These are phyloP conservation scores for Andinoacara biseriatus DNA, from an alignment of 2,113 vertebrate genomes.

Conservation along the genomic window DNA sequence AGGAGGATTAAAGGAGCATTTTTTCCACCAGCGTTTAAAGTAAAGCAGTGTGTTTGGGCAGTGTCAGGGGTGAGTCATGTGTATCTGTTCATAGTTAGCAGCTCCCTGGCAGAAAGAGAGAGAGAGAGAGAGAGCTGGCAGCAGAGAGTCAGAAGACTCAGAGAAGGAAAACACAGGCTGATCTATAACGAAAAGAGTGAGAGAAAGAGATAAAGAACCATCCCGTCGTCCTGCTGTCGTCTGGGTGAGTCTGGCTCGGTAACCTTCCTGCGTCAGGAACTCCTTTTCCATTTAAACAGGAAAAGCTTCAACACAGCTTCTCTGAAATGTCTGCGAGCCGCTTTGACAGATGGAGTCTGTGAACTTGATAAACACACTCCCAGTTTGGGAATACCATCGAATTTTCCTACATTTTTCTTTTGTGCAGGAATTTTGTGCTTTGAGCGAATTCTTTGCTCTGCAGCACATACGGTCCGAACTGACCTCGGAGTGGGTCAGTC, in stretches of 20 bases:
- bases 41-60: constrained; percentile 18
- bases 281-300: not conserved
- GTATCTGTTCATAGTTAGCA: constrained; percentile 49
- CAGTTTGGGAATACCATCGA: not conserved
- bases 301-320: not conserved
- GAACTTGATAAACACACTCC: not conserved
- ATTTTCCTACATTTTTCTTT: not conserved
- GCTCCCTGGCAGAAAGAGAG: constrained; percentile 8
- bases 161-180: constrained; percentile 10
- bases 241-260: constrained; percentile 31
- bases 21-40: constrained; percentile 24
- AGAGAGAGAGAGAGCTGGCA: not conserved
- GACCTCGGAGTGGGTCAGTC: not conserved
- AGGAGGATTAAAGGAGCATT: not conserved
- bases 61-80: constrained; percentile 57
- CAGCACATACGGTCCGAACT: not conserved
- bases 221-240: not conserved
- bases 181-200: not conserved
- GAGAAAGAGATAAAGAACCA: not conserved
- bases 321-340: not conserved
- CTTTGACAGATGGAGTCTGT: not conserved
- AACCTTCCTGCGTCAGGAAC: constrained; percentile 25
- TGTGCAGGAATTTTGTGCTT: not conserved
- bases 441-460: not conserved
- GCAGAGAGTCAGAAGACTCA: not conserved